These are phyloP conservation scores for Stegana nigrithorax DNA, from an alignment of 2,888 invertebrate species.

Conservation along the genomic window DNA sequence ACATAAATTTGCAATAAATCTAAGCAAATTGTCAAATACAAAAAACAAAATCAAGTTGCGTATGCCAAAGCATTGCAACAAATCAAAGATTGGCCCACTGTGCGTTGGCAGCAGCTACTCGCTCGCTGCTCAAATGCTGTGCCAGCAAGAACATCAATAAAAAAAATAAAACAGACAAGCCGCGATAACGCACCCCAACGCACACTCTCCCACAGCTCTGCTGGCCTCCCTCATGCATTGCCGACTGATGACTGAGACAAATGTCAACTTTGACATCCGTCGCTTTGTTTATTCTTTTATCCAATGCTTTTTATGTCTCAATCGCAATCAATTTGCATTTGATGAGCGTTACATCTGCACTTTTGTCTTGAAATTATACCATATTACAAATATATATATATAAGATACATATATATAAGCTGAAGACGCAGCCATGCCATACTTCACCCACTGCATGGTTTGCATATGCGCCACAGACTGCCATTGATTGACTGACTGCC, in stretches of 20 bases:
- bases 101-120: too few species aligned
- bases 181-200: neutral
- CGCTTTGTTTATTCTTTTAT: too few species aligned
- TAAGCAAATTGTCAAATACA: slow-evolving; percentile 6
- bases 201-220: neutral
- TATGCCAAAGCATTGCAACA: too few species aligned
- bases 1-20: slow-evolving; percentile 28
- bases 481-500: neutral
- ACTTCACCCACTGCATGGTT: neutral
- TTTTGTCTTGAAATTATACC: slow-evolving; percentile 24
- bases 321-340: slow-evolving; percentile 51
- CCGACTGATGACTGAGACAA: neutral
- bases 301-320: slow-evolving; percentile 25
- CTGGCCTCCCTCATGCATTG: too few species aligned
- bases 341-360: slow-evolving; percentile 40
- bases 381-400: slow-evolving; percentile 5
- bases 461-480: neutral
- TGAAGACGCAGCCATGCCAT: neutral
- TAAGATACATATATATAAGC: slow-evolving; percentile 1
- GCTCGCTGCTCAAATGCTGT: neutral
- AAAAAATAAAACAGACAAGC: neutral
- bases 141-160: neutral
- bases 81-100: neutral
- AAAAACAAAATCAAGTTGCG: neutral
- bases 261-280: too few species aligned